Evolutionary conservation across 2,888 invertebrate species (phyloP).

Genomic region (Asteroscopus sphinx): DNA sequence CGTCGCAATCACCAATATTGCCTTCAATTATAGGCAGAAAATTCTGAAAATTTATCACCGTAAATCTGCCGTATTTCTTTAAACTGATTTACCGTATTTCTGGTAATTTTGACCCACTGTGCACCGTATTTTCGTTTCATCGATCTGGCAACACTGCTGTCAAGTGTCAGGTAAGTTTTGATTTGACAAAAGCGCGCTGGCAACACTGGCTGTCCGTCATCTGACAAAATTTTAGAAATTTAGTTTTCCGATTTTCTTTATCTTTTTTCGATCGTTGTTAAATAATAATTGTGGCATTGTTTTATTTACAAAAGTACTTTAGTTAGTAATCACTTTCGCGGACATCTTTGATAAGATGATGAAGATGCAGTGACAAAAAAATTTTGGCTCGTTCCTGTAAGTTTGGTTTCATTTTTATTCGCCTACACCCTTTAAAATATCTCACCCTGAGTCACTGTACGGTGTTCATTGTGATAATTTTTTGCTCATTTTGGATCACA

Average conservation of each 20-base stretch:
- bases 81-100: too few species aligned
- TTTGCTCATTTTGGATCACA: constrained; percentile 19
- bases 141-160: too few species aligned
- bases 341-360: not conserved
- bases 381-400: constrained; percentile 26
- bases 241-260: constrained; percentile 43
- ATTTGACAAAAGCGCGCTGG: too few species aligned
- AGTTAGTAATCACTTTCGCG: not conserved
- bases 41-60: too few species aligned
- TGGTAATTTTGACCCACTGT: too few species aligned
- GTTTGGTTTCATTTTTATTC: constrained; percentile 30
- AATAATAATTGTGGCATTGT: constrained; percentile 16
- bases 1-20: too few species aligned
- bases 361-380: constrained; percentile 44
- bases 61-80: too few species aligned
- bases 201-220: constrained; percentile 16
- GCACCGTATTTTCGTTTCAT: too few species aligned
- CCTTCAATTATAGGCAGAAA: too few species aligned
- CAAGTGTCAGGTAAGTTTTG: too few species aligned
- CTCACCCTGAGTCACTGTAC: constrained; percentile 38
- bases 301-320: constrained; percentile 10
- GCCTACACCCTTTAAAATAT: constrained; percentile 39
- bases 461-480: constrained; percentile 8
- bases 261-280: constrained; percentile 22
- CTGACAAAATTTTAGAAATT: constrained; percentile 22